Evolutionary conservation across 2,888 invertebrate genomes (phyloP).

Genomic region (Rosalia funebris): DNA sequence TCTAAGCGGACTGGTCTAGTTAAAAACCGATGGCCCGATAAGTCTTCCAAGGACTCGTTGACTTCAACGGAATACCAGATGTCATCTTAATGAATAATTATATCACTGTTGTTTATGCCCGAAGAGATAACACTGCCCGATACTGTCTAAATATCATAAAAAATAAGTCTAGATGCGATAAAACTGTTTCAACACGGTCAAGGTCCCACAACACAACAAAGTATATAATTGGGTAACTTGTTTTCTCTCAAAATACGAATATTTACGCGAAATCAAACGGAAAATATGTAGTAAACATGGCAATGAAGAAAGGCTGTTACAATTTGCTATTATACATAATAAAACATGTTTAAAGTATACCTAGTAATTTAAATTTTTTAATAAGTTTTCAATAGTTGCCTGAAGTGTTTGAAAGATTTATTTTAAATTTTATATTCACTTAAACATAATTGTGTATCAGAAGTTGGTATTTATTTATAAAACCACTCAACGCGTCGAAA

Average conservation of each 20-base stretch:
- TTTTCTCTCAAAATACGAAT: slow-evolving; percentile 17
- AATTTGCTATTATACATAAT: no score
- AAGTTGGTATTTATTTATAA: no score
- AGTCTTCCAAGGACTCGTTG: slow-evolving; percentile 38
- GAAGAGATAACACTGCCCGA: slow-evolving; percentile 36
- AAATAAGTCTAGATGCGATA: slow-evolving; percentile 35
- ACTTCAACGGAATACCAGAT: slow-evolving; percentile 45
- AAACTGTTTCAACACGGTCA: slow-evolving; percentile 30
- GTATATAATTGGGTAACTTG: slow-evolving; percentile 22
- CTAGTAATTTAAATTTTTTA: no score
- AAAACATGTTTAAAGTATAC: no score
- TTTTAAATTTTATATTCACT: no score
- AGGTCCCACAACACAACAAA: slow-evolving; percentile 24
- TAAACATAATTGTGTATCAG: no score
- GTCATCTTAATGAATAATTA: slow-evolving; percentile 55
- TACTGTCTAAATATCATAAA: slow-evolving; percentile 40
- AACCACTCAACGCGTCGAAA: no score
- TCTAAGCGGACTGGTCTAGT: slow-evolving; percentile 22
- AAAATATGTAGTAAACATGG: no score
- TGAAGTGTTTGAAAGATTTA: no score
- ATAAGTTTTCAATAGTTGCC: no score
- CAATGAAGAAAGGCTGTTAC: no score
- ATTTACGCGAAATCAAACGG: not conserved
- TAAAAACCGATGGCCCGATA: slow-evolving; percentile 38
- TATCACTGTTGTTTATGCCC: slow-evolving; percentile 50